Conservation (phyloP, 2,797 vertebrate genomes). For the Sphenodon punctatus region DNA sequence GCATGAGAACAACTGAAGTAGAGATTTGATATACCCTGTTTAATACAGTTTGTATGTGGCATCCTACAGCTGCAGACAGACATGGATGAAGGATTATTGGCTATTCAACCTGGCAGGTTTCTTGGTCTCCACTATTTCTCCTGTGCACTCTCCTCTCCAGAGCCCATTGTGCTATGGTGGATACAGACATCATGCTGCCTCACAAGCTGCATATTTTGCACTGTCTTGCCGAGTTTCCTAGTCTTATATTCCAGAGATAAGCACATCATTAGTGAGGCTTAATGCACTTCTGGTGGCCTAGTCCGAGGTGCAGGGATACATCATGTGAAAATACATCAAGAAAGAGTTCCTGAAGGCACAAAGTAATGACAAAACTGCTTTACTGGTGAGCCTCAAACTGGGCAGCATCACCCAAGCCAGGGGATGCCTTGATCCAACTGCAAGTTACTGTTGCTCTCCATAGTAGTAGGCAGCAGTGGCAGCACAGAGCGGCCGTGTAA, state of each 20-base stretch:
- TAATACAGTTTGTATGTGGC: not conserved
- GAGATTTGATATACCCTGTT: not conserved
- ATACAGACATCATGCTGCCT: conserved; percentile 22
- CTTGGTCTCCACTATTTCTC: not conserved
- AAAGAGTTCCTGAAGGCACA: not conserved
- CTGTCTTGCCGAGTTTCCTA: conserved; percentile 25
- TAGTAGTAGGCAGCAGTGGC: not conserved
- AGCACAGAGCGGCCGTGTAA: not conserved
- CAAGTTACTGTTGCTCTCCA: not conserved
- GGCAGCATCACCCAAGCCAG: not conserved
- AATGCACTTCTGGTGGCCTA: not conserved
- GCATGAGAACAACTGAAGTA: not conserved
- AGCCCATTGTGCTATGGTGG: not conserved
- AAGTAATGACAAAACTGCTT: not conserved
- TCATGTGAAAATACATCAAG: not conserved
- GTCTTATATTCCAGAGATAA: conserved; percentile 52
- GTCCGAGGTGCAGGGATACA: conserved; percentile 27
- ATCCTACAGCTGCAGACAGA: conserved; percentile 3
- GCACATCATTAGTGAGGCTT: conserved; percentile 33
- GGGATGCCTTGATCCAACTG: conserved; percentile 2
- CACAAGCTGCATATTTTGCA: conserved; percentile 19
- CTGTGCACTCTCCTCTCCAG: not conserved
- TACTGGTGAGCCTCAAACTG: not conserved
- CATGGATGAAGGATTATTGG: not conserved
- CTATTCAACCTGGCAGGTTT: not conserved